Evolutionary conservation across 2,797 vertebrate genomes (phyloP).

Genomic region (Enteromius paludinosus): DNA sequence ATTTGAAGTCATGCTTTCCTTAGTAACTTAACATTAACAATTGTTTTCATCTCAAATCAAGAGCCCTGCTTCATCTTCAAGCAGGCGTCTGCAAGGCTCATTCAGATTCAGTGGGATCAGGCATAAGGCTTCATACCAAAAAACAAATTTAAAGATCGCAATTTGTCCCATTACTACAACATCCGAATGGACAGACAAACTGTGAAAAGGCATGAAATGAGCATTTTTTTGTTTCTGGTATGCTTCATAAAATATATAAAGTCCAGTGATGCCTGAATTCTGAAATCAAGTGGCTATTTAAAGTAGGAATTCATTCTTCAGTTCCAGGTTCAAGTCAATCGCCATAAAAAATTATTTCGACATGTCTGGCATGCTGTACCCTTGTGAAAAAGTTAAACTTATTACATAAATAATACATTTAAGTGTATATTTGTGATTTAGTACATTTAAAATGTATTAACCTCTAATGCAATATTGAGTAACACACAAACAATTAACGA

Average conservation of each 20-base stretch:
- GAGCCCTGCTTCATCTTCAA: constrained; percentile 17
- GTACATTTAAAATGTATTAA: neutral
- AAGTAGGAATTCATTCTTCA: neutral
- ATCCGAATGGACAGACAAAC: neutral
- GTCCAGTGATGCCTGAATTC: neutral
- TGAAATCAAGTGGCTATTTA: neutral
- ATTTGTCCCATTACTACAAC: neutral
- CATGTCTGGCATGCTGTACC: neutral
- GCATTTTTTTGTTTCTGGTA: neutral
- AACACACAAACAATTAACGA: too few relatives aligned
- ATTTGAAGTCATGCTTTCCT: constrained; percentile 50
- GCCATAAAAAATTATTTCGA: neutral
- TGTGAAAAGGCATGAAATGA: neutral
- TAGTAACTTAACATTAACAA: constrained; percentile 29
- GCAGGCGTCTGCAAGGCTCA: neutral
- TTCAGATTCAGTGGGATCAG: constrained; percentile 33
- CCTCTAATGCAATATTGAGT: neutral
- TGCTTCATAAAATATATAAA: neutral
- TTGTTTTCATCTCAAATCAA: constrained; percentile 38
- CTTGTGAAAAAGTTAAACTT: constrained; percentile 1
- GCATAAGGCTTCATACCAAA: neutral
- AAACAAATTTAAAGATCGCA: neutral
- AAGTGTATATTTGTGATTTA: neutral
- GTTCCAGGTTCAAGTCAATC: neutral
- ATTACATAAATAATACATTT: neutral